phyloP scores from a whole-genome alignment of 2,113 vertebrate species.

The Chloropsis hardwickii region DNA sequence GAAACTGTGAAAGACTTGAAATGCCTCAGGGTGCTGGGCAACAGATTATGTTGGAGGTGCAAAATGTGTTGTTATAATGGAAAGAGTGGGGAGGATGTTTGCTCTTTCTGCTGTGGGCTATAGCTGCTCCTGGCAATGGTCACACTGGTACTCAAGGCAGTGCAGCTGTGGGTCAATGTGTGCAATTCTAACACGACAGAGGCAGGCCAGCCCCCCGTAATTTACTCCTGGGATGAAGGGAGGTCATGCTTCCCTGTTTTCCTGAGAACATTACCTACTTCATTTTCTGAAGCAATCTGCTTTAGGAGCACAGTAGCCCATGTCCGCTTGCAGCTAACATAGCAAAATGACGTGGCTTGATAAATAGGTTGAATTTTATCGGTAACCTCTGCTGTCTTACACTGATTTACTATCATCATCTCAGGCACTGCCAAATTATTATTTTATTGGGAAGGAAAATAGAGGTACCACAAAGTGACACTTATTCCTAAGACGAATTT shows the following conservation, averaged over 20 bases:
- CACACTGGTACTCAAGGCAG: neutral
- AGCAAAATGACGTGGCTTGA: constrained; percentile 43
- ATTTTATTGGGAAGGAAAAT: constrained; percentile 72
- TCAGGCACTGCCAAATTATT: constrained; percentile 69
- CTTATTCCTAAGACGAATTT: constrained; percentile 60
- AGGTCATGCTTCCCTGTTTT: neutral
- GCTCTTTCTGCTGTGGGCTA: neutral
- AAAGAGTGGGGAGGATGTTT: neutral
- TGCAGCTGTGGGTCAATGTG: neutral
- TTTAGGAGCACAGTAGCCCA: constrained; percentile 52
- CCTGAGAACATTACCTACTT: neutral
- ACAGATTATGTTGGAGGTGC: neutral
- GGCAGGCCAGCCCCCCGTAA: neutral
- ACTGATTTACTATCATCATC: constrained; percentile 70
- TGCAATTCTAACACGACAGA: neutral
- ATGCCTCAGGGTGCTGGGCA: neutral
- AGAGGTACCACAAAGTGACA: constrained; percentile 66
- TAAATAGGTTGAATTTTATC: constrained; percentile 61
- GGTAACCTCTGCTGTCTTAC: constrained; percentile 58
- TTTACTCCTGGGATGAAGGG: neutral
- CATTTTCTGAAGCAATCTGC: neutral
- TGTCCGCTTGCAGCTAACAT: neutral
- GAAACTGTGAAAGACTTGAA: neutral
- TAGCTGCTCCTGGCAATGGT: neutral
- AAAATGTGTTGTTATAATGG: neutral